Evolutionary conservation across 2,797 vertebrate species (phyloP).

Genomic region (Lindbergichthys nudifrons): DNA sequence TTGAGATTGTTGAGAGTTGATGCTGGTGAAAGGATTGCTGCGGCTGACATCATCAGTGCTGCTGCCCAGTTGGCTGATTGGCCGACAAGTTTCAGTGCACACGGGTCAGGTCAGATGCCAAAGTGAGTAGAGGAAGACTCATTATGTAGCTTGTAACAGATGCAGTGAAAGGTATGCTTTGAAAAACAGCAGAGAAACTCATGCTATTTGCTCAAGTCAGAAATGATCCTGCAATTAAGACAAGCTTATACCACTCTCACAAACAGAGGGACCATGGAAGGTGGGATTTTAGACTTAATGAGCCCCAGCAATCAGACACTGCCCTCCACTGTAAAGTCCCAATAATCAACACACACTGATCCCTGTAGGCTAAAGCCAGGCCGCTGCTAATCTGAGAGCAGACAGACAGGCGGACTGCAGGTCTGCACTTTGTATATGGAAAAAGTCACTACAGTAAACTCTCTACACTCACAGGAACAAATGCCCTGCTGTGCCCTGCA

Average conservation of each 20-base stretch:
- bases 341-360: not conserved
- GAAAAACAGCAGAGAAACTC: slow-evolving; percentile 7
- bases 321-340: not conserved
- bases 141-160: slow-evolving; percentile 27
- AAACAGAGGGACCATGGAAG: slow-evolving; percentile 49
- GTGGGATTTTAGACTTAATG: slow-evolving; percentile 39
- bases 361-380: slow-evolving; percentile 20
- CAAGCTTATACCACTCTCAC: slow-evolving; percentile 16
- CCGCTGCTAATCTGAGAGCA: slow-evolving; percentile 8
- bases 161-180: not conserved
- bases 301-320: slow-evolving; percentile 24
- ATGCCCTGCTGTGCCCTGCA: slow-evolving; percentile 24
- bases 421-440: slow-evolving; percentile 6
- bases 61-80: slow-evolving; percentile 25
- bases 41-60: slow-evolving; percentile 34
- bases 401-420: slow-evolving; percentile 4
- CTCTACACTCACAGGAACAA: slow-evolving; percentile 47
- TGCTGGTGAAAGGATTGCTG: slow-evolving; percentile 13
- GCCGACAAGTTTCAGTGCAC: slow-evolving; percentile 21
- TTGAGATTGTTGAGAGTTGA: slow-evolving; percentile 35
- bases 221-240: not conserved
- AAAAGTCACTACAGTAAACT: slow-evolving; percentile 30
- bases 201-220: slow-evolving; percentile 19
- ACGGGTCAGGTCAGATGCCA: slow-evolving; percentile 10
- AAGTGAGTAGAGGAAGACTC: slow-evolving; percentile 26